phyloP scores from a whole-genome alignment of 2,888 invertebrate species.

The Agapetus fuscipes region DNA sequence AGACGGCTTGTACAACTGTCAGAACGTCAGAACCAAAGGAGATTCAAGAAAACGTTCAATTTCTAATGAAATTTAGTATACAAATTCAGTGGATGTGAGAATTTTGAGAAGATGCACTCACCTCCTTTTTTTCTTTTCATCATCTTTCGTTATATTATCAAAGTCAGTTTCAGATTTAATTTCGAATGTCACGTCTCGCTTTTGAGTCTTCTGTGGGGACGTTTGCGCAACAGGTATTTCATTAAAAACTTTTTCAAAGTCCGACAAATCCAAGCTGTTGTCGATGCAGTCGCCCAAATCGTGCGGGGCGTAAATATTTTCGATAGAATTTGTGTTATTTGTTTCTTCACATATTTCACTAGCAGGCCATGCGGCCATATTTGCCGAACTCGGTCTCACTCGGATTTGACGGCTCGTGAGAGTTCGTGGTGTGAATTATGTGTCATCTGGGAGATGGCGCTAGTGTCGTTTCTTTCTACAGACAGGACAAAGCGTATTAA shows the following conservation, averaged over 20 bases:
- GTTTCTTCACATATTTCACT: slow-evolving; percentile 24
- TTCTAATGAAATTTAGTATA: background rate
- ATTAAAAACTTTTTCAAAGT: slow-evolving; percentile 41
- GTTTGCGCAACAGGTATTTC: slow-evolving; percentile 32
- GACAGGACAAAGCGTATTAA: background rate
- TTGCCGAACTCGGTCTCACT: no score
- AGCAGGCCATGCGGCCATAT: slow-evolving; percentile 40
- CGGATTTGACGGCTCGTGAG: no score
- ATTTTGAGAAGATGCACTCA: background rate
- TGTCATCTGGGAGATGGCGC: background rate
- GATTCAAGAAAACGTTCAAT: no score
- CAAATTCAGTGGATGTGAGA: background rate
- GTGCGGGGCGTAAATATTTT: slow-evolving; percentile 39
- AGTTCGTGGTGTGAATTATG: no score
- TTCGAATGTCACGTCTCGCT: slow-evolving; percentile 16
- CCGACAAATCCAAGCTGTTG: slow-evolving; percentile 33
- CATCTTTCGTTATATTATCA: slow-evolving; percentile 7
- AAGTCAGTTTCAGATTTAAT: slow-evolving; percentile 19
- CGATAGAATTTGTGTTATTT: slow-evolving; percentile 19
- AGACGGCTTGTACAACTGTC: no score
- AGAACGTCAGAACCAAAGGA: no score
- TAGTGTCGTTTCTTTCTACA: background rate
- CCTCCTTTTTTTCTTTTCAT: slow-evolving; percentile 12
- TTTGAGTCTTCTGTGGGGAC: slow-evolving; percentile 24
- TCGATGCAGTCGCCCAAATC: slow-evolving; percentile 45